Evolutionary conservation across 1,140 invertebrate genomes (phyloP).

Genomic region (Ips typographus): DNA sequence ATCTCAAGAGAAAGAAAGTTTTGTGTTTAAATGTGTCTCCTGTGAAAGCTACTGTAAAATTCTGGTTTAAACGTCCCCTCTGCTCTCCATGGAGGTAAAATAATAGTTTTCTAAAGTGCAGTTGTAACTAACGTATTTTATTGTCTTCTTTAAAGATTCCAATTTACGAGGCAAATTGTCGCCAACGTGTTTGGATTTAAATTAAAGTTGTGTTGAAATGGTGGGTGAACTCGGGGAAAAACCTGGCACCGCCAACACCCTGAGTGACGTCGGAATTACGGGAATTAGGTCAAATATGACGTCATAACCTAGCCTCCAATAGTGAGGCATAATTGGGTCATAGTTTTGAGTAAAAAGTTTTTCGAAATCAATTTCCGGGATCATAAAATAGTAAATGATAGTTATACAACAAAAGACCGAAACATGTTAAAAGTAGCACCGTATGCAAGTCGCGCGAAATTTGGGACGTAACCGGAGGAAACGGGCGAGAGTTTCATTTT

Average conservation of each 20-base stretch:
- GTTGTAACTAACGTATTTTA: too few relatives aligned
- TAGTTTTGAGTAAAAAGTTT: conserved; percentile 14
- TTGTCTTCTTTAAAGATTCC: too few relatives aligned
- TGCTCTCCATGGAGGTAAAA: too few relatives aligned
- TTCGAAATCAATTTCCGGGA: conserved; percentile 14
- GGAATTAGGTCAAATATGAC: conserved; percentile 14
- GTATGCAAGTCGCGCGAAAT: conserved; percentile 7
- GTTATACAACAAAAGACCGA: background rate
- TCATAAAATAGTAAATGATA: background rate
- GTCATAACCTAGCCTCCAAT: background rate
- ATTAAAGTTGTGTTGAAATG: too few relatives aligned
- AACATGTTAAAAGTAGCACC: conserved; percentile 8
- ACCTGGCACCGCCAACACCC: background rate
- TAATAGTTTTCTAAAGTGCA: too few relatives aligned
- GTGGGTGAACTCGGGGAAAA: too few relatives aligned
- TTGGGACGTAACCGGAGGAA: conserved; percentile 17
- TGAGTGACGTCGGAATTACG: conserved; percentile 17
- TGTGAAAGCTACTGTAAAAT: too few relatives aligned
- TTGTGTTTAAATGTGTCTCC: too few relatives aligned
- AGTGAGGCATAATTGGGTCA: conserved; percentile 10
- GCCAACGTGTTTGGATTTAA: too few relatives aligned
- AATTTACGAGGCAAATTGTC: too few relatives aligned
- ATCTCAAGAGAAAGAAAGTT: too few relatives aligned
- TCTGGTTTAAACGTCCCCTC: too few relatives aligned
- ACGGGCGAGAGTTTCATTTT: conserved; percentile 28